Base-by-base conservation (phyloP, 2,113 vertebrate genomes). In the Oreotrochilus melanogaster region DNA sequence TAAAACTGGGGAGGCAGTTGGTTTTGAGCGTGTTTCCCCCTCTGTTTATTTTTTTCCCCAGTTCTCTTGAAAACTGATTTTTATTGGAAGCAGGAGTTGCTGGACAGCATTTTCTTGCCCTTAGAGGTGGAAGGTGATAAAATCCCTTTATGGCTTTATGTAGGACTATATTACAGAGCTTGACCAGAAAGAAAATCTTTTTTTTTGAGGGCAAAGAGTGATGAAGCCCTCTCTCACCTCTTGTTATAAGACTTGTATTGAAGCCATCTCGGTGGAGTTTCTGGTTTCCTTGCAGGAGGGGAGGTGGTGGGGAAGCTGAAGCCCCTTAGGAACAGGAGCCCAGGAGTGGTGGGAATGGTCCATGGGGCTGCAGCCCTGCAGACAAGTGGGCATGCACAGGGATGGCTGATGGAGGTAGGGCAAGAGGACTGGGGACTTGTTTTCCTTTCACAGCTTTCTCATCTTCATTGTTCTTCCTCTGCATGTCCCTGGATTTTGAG, bases 31-130 rank as follows among this genome's bases (percentile, higher is more conserved):
- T 5, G 3, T 74, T 95, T 70, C 10, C 17, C 21, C 11, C 47
- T 22, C 11, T 47, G 45, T 21, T 4, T 7, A 2, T 7, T 64
- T 66, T 74, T 64, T 14, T 2, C 0, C 30, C 30, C 11, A n/a
- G 9, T 65, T 90, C 30, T 65, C 39, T 69, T 57, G n/a, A n/a
- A 79, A 93, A 62, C 16, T 47, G 57, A 17, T 88, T 76, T 88
- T 95, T 75, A 51, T 62, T 51, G 86, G 30, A 78, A 75, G 31
- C 31, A 19, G 45, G 79, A 83, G 54, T 18, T 60, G 45, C 35
- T 7, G 22, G 23, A 74, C 9, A 0, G 0, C 9, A 35, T 45
- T 83, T 85, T 60, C 9, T 62, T 72, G 54, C 69, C 74, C 53
- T 71, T 19, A 4, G 48, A 33, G 13, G 75, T 75, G 37, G 58